Evolutionary conservation across 1,140 invertebrate genomes (phyloP).

Genomic region (Drosophila pruinosa): DNA sequence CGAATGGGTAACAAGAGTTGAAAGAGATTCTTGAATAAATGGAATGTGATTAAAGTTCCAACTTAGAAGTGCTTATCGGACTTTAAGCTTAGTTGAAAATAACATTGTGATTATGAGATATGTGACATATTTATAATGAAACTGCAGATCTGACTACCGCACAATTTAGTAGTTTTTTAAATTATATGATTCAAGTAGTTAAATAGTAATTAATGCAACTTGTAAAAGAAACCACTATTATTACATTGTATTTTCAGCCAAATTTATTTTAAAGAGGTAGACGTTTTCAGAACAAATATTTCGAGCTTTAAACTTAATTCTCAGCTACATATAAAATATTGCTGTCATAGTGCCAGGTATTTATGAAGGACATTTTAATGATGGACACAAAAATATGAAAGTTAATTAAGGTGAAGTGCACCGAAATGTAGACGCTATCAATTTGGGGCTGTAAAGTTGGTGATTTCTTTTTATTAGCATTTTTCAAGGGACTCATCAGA

Average conservation of each 20-base stretch:
- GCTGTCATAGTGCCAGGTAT: not conserved
- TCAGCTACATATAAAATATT: not conserved
- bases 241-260: too few species aligned
- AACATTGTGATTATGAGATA: not conserved
- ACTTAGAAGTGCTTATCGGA: not conserved
- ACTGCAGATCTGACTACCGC: too few species aligned
- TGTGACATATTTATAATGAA: too few species aligned
- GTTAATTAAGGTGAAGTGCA: slow-evolving; percentile 18
- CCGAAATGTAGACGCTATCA: slow-evolving; percentile 8
- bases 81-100: not conserved
- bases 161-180: not conserved
- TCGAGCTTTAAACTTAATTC: not conserved
- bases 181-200: not conserved
- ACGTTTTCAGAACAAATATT: not conserved
- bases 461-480: slow-evolving; percentile 32
- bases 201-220: too few species aligned
- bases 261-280: too few species aligned
- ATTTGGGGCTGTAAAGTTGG: slow-evolving; percentile 31
- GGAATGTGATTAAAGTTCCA: slow-evolving; percentile 17
- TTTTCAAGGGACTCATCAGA: slow-evolving; percentile 36
- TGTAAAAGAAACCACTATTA: too few species aligned
- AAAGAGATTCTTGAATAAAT: slow-evolving; percentile 19
- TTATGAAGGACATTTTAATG: slow-evolving; percentile 2
- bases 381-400: slow-evolving; percentile 15
- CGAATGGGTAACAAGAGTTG: slow-evolving; percentile 10